Evolutionary conservation across 2,888 invertebrate genomes (phyloP), one percentile per base, ranked within the genome.

Genomic region (Crossocerus cetratus): DNA sequence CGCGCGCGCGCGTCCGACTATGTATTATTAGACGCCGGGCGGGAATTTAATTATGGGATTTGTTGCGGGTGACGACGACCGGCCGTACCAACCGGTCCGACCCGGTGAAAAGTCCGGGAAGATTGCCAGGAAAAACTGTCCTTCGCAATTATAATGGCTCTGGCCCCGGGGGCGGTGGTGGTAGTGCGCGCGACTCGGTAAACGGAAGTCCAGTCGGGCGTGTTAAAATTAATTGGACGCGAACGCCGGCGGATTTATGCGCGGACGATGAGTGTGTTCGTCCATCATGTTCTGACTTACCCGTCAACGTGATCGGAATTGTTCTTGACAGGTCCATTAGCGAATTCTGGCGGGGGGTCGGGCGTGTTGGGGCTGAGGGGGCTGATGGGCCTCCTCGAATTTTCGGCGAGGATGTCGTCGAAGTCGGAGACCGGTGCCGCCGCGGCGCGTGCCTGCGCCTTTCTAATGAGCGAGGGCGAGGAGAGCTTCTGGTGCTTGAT

Each of bases 381-480:
- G 5, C 87, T 87, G 69, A 81, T 66, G 3, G 87, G 83, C 63
- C 88, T 80, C 23, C 85, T 81, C 5, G 80, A 81, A 53, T 77
- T 85, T 58, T 90, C 88, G 0, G 85, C 87, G 16, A 88, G 83
- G 42, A 89, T 85, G 58, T 90, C 89, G 62, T 90, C 91, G 65
- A 91, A 88, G 74, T 88, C 87, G 42, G 86, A 84, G 84, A 87
- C 86, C 71, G 90, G 86, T 8, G 87, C 87, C 11, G 8, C 32
- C 2, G 78, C 65, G 42, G 90, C 89, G 45, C 88, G 84, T 44
- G 84, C 82, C 3, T 87, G 84, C 32, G 95, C 95, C 88, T 95
- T 96, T 77, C 96, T 93, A 86, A 96, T 96, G 89, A 96, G 92
- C 90, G 95, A 95, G 72, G 96, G 96, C 91, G 96, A 96, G 86